phyloP scores from a whole-genome alignment of 2,888 invertebrate species.

The Dicycla oo region DNA sequence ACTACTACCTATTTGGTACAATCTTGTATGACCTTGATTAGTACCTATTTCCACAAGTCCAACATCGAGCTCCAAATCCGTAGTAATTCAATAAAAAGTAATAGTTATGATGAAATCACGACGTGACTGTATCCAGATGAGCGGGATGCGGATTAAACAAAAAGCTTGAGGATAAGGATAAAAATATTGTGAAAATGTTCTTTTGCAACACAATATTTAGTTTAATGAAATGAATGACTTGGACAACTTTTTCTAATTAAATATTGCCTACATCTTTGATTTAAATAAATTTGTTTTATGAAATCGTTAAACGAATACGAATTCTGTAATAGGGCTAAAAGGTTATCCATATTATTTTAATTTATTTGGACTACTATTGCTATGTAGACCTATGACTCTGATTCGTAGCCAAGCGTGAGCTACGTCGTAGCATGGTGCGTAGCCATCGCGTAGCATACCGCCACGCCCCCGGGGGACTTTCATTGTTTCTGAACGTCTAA shows the following conservation, averaged over 20 bases:
- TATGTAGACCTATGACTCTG: too few species aligned
- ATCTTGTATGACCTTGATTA: conserved; percentile 39
- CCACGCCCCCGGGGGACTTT: too few species aligned
- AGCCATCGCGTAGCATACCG: too few species aligned
- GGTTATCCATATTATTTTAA: neutral
- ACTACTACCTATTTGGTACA: neutral
- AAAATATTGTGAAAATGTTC: conserved; percentile 5
- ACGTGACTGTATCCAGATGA: conserved; percentile 46
- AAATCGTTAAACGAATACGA: neutral
- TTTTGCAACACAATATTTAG: neutral
- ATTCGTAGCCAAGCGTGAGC: too few species aligned
- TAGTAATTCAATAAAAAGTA: conserved; percentile 56
- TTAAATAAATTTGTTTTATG: neutral
- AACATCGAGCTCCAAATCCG: conserved; percentile 23
- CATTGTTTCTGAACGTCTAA: too few species aligned
- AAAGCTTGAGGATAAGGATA: conserved; percentile 5
- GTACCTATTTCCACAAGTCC: conserved; percentile 29
- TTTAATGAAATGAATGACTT: neutral
- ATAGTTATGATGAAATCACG: conserved; percentile 55
- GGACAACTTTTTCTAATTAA: neutral
- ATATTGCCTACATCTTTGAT: neutral
- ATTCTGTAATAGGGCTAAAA: neutral
- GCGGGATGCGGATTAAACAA: neutral
- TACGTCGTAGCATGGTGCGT: too few species aligned
- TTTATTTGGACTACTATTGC: too few species aligned